phyloP scores from a whole-genome alignment of 2,888 invertebrate genomes.

The Morinoia aosen region DNA sequence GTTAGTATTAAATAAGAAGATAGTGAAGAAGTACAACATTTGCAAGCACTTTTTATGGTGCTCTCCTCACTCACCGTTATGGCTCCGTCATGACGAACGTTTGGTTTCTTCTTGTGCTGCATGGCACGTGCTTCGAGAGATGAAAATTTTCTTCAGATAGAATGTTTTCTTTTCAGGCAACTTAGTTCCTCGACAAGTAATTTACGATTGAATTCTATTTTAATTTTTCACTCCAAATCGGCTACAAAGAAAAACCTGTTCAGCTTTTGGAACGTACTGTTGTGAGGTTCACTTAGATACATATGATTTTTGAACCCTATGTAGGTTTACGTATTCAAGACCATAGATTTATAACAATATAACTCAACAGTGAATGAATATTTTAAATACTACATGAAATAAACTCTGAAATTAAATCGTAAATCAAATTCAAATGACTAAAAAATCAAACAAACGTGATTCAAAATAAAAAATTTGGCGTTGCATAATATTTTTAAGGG shows the following conservation, averaged over 20 bases:
- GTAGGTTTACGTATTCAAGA: no score
- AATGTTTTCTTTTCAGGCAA: background rate
- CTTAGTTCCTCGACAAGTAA: background rate
- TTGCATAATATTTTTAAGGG: no score
- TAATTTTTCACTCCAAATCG: background rate
- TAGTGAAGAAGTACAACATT: background rate
- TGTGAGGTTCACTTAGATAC: no score
- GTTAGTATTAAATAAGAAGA: no score
- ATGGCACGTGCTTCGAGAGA: background rate
- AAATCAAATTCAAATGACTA: no score
- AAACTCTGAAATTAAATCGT: no score
- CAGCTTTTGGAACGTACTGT: background rate
- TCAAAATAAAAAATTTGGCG: no score
- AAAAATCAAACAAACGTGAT: no score
- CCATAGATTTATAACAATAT: no score
- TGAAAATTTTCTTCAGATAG: background rate
- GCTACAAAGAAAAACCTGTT: background rate
- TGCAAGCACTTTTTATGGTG: background rate
- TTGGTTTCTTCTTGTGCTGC: background rate
- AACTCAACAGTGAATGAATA: no score
- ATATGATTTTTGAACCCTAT: no score
- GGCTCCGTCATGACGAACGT: background rate
- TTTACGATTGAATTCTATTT: background rate
- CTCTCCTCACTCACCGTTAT: background rate
- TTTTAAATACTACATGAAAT: no score